Evolutionary conservation across 2,888 invertebrate species (phyloP), one percentile per base, ranked within the genome.

Genomic region (Arctia plantaginis): DNA sequence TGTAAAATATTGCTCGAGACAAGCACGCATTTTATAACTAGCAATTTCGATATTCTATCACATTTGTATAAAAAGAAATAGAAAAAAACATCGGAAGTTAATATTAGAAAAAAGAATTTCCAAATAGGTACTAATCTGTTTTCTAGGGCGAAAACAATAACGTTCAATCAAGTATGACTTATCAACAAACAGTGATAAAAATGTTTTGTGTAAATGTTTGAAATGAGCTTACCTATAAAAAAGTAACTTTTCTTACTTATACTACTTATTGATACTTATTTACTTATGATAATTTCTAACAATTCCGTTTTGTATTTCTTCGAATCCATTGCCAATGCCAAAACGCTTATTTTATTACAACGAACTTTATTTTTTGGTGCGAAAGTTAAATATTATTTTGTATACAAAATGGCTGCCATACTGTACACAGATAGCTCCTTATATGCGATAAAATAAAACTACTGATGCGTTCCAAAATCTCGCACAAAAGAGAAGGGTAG

Each of bases 21-120:
- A 85, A 83, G 88, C 80, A 82, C 76, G 91, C 90, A 89, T 90
- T 88, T 90, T 91, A 91, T 85, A 86, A 77, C 80, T 86, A 82
- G 66, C 65, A 69, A 87, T 90, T 89, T 88, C 88, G 87, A 90
- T 89, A 55, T 15, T 41, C 6, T 6, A 15, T 75, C 77, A 79
- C 76, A 83, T 87, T 82, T 82, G 87, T 88, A 88, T 86, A 85
- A 83, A n/a, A n/a, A n/a, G n/a, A n/a, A n/a, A n/a, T n/a, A n/a
- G n/a, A n/a, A n/a, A n/a, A n/a, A n/a, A n/a, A n/a, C n/a, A n/a
- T n/a, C n/a, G n/a, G n/a, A n/a, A n/a, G n/a, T n/a, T 35, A 35
- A 35, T 35, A 4, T 35, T 35, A 3, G 35, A 35, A 35, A 35
- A 35, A 35, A 35, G 35, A 35, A 35, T 51, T 51, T 23, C 0